A percentile compares a stretch with the other conserved stretches of the same genome.
Evolutionary conservation across 2,797 vertebrate genomes (phyloP).

Genomic region (Phrynocephalus vlangalii): DNA sequence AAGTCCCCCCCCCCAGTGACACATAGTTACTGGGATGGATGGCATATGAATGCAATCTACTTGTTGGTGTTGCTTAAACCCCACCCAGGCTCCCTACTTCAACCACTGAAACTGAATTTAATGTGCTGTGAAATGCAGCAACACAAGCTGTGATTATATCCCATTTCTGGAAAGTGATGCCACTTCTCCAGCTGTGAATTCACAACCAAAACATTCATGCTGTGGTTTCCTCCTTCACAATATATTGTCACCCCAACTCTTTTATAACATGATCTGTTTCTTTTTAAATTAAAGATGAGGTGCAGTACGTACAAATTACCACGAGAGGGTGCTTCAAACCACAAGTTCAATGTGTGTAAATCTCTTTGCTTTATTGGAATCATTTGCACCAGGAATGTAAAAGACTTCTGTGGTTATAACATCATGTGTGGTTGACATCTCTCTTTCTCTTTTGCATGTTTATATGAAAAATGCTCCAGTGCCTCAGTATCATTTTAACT

Average conservation of each 20-base stretch:
- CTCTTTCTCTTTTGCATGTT: not conserved
- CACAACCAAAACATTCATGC: not conserved
- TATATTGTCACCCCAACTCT: not conserved
- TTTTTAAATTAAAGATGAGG: not conserved
- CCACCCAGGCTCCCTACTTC: not conserved
- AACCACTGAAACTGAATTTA: not conserved
- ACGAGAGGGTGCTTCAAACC: slow-evolving; percentile 61
- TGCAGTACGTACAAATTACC: slow-evolving; percentile 31
- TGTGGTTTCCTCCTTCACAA: not conserved
- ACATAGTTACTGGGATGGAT: not conserved
- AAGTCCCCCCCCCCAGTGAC: not conserved
- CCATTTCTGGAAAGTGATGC: not conserved
- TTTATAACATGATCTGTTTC: not conserved
- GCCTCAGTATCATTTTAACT: not conserved
- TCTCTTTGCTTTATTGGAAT: not conserved
- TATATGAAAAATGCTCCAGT: not conserved
- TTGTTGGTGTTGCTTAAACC: not conserved
- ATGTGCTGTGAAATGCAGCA: not conserved
- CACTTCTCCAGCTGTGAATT: not conserved
- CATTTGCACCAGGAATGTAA: no score
- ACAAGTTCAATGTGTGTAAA: not conserved
- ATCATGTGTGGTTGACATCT: not conserved
- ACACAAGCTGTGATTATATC: not conserved
- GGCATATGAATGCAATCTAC: not conserved
- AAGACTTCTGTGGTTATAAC: not conserved